These are phyloP conservation scores for Aproaerema taeniolella DNA, from an alignment of 2,888 invertebrate species.

Conservation along the genomic window DNA sequence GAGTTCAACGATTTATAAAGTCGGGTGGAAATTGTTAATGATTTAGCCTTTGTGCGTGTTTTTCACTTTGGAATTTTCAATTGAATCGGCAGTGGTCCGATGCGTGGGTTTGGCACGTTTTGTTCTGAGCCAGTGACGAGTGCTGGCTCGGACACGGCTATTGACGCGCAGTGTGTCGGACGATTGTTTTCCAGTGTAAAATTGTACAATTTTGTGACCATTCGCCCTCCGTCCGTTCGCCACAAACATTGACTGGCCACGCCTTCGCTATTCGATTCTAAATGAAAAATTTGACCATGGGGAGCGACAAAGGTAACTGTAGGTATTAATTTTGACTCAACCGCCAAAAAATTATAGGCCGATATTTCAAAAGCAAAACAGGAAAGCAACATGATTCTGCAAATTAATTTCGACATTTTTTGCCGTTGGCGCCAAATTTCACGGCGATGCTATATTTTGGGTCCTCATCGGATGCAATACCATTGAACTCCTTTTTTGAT, in stretches of 20 bases:
- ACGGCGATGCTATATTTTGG: slow-evolving; percentile 29
- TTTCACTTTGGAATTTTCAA: slow-evolving; percentile 55
- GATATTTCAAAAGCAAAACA: slow-evolving; percentile 2
- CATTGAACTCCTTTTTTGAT: slow-evolving; percentile 37
- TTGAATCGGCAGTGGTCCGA: slow-evolving; percentile 41
- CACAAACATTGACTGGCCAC: too few species aligned
- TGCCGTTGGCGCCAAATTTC: slow-evolving; percentile 47
- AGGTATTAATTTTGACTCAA: background rate
- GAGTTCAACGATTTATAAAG: background rate
- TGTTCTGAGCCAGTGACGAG: slow-evolving; percentile 58
- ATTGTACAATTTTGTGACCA: slow-evolving; percentile 62
- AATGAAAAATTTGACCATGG: slow-evolving; percentile 26
- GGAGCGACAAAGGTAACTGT: slow-evolving; percentile 12
- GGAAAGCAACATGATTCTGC: slow-evolving; percentile 10
- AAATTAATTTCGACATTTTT: slow-evolving; percentile 26
- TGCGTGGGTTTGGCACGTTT: slow-evolving; percentile 68
- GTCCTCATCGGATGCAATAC: slow-evolving; percentile 36
- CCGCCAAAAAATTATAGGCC: background rate
- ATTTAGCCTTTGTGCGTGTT: slow-evolving; percentile 43
- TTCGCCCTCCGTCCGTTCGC: slow-evolving; percentile 34
- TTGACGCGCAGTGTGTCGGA: slow-evolving; percentile 45
- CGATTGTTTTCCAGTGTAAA: slow-evolving; percentile 61
- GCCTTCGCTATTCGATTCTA: slow-evolving; percentile 36
- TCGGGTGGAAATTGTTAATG: slow-evolving; percentile 21
- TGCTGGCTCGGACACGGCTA: slow-evolving; percentile 54